A percentile compares a stretch with the other conserved stretches of the same genome.
Evolutionary conservation across 2,888 invertebrate species (phyloP).

Genomic region (Enchytraeus crypticus): DNA sequence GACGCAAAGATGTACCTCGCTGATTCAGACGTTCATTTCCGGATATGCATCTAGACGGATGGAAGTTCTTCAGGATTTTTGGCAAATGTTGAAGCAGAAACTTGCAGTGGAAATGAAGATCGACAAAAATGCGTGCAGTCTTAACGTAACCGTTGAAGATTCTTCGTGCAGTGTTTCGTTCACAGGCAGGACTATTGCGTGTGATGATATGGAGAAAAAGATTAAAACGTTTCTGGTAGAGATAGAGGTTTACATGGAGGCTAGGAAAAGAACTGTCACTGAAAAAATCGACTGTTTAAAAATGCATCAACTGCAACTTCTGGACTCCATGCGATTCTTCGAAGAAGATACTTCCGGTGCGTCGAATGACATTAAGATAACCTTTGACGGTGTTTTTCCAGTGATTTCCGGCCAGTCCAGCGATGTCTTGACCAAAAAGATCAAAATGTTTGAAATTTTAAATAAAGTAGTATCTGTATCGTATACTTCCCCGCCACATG

Average conservation of each 20-base stretch:
- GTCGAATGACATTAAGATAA: no score
- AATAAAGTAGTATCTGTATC: background rate
- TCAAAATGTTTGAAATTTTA: background rate
- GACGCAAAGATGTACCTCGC: background rate
- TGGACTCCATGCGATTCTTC: background rate
- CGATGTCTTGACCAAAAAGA: background rate
- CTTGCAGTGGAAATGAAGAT: background rate
- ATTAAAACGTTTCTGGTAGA: background rate
- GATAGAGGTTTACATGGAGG: background rate
- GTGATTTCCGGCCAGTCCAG: background rate
- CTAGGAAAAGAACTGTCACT: background rate
- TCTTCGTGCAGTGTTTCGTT: background rate
- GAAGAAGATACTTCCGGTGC: background rate
- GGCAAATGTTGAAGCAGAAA: background rate
- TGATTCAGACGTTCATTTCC: no score
- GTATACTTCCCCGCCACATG: background rate
- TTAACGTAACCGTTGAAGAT: background rate
- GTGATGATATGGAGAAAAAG: background rate
- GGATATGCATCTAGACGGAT: no score
- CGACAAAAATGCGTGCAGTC: background rate
- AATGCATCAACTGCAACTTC: background rate
- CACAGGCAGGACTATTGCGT: background rate
- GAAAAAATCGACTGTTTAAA: background rate
- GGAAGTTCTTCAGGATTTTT: constrained; percentile 1
- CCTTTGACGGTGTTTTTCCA: no score